Base-by-base conservation (phyloP, 2,797 vertebrate genomes). In the Dendrocincla tyrannina region DNA sequence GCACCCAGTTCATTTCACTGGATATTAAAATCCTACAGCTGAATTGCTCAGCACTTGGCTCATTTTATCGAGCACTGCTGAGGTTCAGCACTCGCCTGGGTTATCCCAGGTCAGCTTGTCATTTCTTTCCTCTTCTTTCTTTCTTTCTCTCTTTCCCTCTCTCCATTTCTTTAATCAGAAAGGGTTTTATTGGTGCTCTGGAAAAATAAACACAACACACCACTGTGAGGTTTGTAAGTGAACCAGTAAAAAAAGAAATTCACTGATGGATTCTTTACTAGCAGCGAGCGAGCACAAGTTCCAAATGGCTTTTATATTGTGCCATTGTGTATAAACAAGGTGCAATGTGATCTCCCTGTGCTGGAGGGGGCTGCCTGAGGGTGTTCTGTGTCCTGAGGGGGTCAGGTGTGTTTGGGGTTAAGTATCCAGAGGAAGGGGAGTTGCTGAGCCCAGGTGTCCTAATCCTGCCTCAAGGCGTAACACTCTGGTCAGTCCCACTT, bases 21-120 rank as follows among this genome's bases (percentile, higher is more conserved):
- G 30, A 19, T 32, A 19, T 53, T 30, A 53, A 53, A 19, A 18
- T 53, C 30, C 11, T 53, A 7, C 17, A 53, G 52, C 52, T 53
- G 52, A 53, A 32, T 53, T 63, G 55, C 85, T 88, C 70, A 84
- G 76, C 73, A 86, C 18, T 81, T 95, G 91, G 42, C 69, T 67
- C 59, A 68, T 89, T 89, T 95, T 89, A 75, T 87, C 77, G 55
- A 68, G 74, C 53, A 37, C 93, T 25, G 59, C 66, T 70, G 91
- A 95, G 93, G 77, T 86, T 95, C 72, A 70, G 60, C 0, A 0
- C 66, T 92, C 5, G 24, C 10, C 13, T 60, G 42, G 88, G 50
- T 97, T 88, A 95, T 95, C 81, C 91, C 85, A 94, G 66, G 73
- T 95, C 77, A 95, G 58, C 49, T 96, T 95, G 84, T 86, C n/a